phyloP scores from a whole-genome alignment of 2,113 vertebrate species.

The Puffinus mauretanicus region DNA sequence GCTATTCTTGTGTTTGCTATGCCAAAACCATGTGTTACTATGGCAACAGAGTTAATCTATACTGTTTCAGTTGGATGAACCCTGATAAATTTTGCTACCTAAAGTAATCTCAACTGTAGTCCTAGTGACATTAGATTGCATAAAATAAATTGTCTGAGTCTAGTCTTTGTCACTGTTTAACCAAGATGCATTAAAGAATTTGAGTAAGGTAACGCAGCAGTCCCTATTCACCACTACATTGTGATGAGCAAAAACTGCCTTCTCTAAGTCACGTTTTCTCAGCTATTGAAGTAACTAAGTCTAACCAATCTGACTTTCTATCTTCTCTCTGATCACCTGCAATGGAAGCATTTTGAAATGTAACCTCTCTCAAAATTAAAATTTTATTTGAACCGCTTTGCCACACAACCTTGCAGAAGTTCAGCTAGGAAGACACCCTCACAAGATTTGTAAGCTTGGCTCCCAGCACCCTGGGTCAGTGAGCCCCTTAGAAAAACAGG shows the following conservation, averaged over 20 bases:
- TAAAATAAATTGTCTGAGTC: constrained; percentile 42
- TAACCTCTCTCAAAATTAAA: not conserved
- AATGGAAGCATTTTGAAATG: not conserved
- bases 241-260: not conserved
- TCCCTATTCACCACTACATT: not conserved
- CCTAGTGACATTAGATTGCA: constrained; percentile 1
- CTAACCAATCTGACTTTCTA: not conserved
- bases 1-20: not conserved
- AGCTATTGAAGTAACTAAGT: not conserved
- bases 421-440: not conserved
- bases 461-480: not conserved
- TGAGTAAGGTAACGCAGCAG: not conserved
- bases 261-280: not conserved
- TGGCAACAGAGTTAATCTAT: constrained; percentile 30
- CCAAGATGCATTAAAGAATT: constrained; percentile 5
- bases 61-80: constrained; percentile 37
- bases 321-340: not conserved
- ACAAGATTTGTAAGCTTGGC: not conserved
- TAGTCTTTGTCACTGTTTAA: constrained; percentile 20
- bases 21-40: constrained; percentile 14
- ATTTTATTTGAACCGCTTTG: not conserved
- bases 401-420: not conserved
- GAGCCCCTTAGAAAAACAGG: not conserved
- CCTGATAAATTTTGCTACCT: constrained; percentile 37
- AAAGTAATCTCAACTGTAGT: constrained; percentile 18